These are phyloP conservation scores for Alligator mississippiensis DNA, from an alignment of 2,113 vertebrate genomes.

Conservation along the genomic window DNA sequence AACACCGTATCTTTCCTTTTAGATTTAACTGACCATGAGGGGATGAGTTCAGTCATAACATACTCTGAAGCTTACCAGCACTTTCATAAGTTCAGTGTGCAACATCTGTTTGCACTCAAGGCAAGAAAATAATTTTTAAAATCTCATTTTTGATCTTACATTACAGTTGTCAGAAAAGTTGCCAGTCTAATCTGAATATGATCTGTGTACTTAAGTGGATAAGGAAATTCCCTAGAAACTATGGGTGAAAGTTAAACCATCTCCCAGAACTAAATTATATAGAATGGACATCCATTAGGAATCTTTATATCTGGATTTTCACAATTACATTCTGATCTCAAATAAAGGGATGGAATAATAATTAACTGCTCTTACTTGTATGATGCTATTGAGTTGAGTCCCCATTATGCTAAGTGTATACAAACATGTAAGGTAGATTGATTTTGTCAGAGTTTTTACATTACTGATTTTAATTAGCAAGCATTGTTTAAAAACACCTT, in stretches of 20 bases:
- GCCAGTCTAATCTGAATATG: too few species aligned
- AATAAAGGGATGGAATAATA: background rate
- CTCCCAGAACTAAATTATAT: background rate
- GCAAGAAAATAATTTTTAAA: too few species aligned
- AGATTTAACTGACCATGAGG: too few species aligned
- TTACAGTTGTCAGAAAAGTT: too few species aligned
- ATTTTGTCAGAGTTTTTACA: background rate
- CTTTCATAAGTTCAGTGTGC: too few species aligned
- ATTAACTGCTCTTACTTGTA: background rate
- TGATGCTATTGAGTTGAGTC: fast-evolving
- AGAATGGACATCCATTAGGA: background rate
- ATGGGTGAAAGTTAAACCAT: background rate
- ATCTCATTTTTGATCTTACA: too few species aligned
- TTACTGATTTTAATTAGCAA: background rate
- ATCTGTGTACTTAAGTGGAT: too few species aligned
- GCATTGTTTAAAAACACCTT: background rate
- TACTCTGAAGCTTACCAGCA: too few species aligned
- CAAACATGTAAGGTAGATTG: background rate
- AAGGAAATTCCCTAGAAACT: fast-evolving
- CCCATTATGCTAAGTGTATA: background rate
- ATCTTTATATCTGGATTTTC: background rate
- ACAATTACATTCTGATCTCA: background rate
- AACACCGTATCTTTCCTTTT: too few species aligned
- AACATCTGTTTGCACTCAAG: too few species aligned
- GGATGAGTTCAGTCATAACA: too few species aligned